A percentile compares a stretch with the other conserved stretches of the same genome.
Conservation (phyloP, 1,140 invertebrate genomes). For the Alviniconcha marisindica region DNA sequence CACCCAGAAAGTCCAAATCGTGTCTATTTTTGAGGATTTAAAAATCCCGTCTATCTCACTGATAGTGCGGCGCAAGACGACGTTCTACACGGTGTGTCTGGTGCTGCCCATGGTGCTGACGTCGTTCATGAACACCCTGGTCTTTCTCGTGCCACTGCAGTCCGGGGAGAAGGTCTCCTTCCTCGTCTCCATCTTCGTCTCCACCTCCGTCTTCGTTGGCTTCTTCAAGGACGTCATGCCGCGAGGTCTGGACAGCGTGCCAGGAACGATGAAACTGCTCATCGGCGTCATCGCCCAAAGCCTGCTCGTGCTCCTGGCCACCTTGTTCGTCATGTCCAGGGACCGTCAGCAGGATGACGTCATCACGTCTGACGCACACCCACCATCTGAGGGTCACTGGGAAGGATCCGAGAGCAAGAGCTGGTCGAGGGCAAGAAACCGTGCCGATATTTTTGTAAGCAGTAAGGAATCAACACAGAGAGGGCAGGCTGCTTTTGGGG, state of each 20-base stretch:
- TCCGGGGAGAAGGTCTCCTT: conserved; percentile 58
- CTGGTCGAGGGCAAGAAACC: not conserved
- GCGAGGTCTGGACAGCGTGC: conserved; percentile 78
- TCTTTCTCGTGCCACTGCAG: conserved; percentile 50
- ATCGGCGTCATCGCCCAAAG: conserved; percentile 1
- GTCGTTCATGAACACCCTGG: conserved; percentile 42
- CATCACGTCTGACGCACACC: too few species aligned
- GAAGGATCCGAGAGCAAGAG: not conserved
- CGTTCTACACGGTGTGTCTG: conserved; percentile 46
- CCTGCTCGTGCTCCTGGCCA: conserved; percentile 31
- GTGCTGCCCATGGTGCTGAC: conserved; percentile 50
- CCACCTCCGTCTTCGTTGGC: conserved; percentile 64
- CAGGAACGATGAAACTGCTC: conserved; percentile 60
- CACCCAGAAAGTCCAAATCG: not conserved
- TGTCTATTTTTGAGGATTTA: not conserved
- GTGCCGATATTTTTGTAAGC: too few species aligned
- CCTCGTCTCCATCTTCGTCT: conserved; percentile 48
- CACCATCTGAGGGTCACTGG: too few species aligned
- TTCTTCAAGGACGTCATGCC: conserved; percentile 29
- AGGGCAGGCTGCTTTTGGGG: too few species aligned
- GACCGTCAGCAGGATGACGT: not conserved
- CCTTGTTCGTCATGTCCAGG: conserved; percentile 10
- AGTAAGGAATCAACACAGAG: not conserved
- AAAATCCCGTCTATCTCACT: conserved; percentile 43
- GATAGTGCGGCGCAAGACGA: conserved; percentile 29